Evolutionary conservation across 1,140 invertebrate genomes (phyloP), one percentile per base, ranked within the genome.

Genomic region (Atta colombica): DNA sequence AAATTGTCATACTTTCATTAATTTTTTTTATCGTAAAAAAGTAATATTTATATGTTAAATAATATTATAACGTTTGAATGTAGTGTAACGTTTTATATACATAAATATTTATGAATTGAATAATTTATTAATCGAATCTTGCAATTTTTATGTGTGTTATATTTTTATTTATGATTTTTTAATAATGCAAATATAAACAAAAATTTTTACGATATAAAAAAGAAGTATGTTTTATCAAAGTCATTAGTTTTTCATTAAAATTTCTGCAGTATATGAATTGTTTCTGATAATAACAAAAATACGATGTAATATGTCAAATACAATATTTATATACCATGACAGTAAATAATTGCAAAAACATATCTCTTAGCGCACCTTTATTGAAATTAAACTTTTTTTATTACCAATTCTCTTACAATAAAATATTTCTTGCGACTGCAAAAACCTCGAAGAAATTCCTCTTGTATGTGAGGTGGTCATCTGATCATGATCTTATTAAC

Each of bases 401-500:
- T 31, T 18, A 2, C 5, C 31, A 35, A 49, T 49, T 5, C 7
- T 61, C 8, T 49, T 49, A 25, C 25, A 61, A 18, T 6, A 51
- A 84, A 75, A 25, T 31, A 45, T 61, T 21, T 61, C 21, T 63
- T 49, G 28, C 21, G 16, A 77, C 1, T n/a, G 12, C 14, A 49
- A 39, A 7, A 18, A 51, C 6, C 18, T 21, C 7, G 25, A 60
- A 35, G 49, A 75, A 63, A 61, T 75, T 84, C n/a, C 69, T 63
- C 1, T 84, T 51, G n/a, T 39, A n/a, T 31, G 39, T 31, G 55
- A 66, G 31, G n/a, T 45, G n/a, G 3, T 14, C 39, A 45, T 80
- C n/a, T 71, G 21, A 81, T 81, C 8, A 55, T 63, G 28, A 61
- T 61, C 39, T 39, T 39, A 8, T 39, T 39, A 39, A 39, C 35